Evolutionary conservation across 1,140 invertebrate species (phyloP).

Genomic region (Hylyphantes graminicola): DNA sequence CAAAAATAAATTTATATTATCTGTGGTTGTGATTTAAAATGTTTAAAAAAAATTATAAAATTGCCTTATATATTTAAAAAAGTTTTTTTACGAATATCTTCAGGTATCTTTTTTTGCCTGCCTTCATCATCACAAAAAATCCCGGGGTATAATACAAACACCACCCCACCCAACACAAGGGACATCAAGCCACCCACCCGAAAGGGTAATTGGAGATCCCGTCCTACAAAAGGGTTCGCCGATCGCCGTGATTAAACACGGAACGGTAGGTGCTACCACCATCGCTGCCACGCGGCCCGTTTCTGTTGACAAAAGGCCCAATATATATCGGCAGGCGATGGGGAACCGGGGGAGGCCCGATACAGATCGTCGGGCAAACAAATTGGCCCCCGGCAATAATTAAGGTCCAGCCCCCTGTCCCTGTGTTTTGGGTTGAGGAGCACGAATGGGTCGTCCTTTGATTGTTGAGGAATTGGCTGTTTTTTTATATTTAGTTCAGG

Average conservation of each 20-base stretch:
- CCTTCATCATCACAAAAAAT: too few relatives aligned
- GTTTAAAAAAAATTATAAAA: too few relatives aligned
- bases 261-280: constrained; percentile 49
- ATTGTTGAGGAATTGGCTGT: neutral
- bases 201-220: constrained; percentile 32
- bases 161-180: neutral
- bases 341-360: constrained; percentile 20
- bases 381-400: constrained; percentile 56
- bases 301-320: constrained; percentile 53
- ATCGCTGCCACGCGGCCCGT: constrained; percentile 44
- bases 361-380: constrained; percentile 51
- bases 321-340: constrained; percentile 8
- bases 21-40: too few relatives aligned
- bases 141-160: neutral
- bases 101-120: too few relatives aligned
- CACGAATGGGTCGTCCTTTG: neutral
- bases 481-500: neutral
- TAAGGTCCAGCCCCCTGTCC: constrained; percentile 20
- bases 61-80: too few relatives aligned
- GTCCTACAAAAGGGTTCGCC: constrained; percentile 28
- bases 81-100: too few relatives aligned
- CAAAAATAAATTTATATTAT: too few relatives aligned
- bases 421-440: constrained; percentile 1
- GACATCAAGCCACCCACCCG: neutral
- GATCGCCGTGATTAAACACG: constrained; percentile 57